Conservation (phyloP, 2,113 vertebrate genomes). For the Chaetodon trifascialis region DNA sequence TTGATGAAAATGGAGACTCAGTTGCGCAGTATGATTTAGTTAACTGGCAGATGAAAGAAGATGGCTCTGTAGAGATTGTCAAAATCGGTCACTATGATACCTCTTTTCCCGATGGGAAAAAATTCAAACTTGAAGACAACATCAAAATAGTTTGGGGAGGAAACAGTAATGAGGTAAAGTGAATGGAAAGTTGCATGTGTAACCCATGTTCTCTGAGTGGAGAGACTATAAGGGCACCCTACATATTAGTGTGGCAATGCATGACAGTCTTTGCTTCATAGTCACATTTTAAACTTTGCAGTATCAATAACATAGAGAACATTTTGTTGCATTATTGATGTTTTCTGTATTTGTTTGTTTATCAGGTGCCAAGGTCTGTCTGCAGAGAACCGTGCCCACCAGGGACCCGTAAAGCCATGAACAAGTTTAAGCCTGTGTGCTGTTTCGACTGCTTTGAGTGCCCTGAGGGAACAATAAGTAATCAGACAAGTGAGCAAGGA, state of each 20-base stretch:
- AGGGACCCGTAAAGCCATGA: conserved; percentile 77
- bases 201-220: no score
- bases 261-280: background rate
- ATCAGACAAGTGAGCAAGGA: conserved; percentile 73
- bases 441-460: conserved; percentile 84
- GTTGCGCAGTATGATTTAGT: conserved; percentile 81
- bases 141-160: conserved; percentile 70
- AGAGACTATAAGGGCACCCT: background rate
- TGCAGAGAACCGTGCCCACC: conserved; percentile 79
- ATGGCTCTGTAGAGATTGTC: conserved; percentile 69
- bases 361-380: conserved; percentile 76
- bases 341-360: background rate
- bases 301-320: background rate
- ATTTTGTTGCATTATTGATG: background rate
- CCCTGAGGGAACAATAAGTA: conserved; percentile 81
- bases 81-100: conserved; percentile 74
- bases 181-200: background rate
- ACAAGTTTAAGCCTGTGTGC: conserved; percentile 77
- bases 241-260: no score
- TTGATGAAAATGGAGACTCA: conserved; percentile 82
- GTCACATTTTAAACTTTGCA: background rate
- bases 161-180: conserved; percentile 59
- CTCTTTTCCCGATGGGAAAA: conserved; percentile 57
- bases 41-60: conserved; percentile 79
- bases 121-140: conserved; percentile 58